Evolutionary conservation across 2,797 vertebrate genomes (phyloP).

Genomic region (Atherinosoma microstoma): DNA sequence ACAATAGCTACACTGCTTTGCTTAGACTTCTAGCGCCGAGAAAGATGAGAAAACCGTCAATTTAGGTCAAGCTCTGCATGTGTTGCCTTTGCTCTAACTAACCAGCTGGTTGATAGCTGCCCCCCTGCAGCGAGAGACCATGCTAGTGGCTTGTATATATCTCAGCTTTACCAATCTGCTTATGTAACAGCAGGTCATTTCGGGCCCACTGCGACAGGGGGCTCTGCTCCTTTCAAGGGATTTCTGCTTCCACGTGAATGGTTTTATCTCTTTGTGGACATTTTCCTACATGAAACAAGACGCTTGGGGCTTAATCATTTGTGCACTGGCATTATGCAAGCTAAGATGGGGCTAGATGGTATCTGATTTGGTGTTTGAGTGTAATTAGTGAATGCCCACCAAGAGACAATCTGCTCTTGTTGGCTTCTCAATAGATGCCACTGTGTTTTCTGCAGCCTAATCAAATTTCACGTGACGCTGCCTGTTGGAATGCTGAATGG

Average conservation of each 20-base stretch:
- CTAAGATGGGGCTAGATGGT: slow-evolving; percentile 28
- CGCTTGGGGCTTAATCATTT: background rate
- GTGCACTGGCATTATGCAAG: background rate
- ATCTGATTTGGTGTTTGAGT: slow-evolving; percentile 36
- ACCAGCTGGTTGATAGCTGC: slow-evolving; percentile 22
- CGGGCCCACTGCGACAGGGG: slow-evolving; percentile 58
- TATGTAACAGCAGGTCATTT: slow-evolving; percentile 75
- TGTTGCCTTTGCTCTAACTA: slow-evolving; percentile 37
- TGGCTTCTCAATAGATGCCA: slow-evolving; percentile 74
- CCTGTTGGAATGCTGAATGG: slow-evolving; percentile 56
- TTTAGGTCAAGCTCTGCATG: slow-evolving; percentile 16
- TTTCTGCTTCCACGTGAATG: slow-evolving; percentile 32
- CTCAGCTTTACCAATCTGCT: slow-evolving; percentile 67
- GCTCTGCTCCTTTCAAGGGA: slow-evolving; percentile 57
- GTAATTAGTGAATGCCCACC: slow-evolving; percentile 59
- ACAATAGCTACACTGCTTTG: slow-evolving; percentile 5
- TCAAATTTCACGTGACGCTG: slow-evolving; percentile 77
- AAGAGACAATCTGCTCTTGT: slow-evolving; percentile 76
- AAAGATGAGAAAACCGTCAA: background rate
- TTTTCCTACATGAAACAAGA: background rate
- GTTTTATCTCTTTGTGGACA: slow-evolving; percentile 8
- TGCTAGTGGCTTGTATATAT: slow-evolving; percentile 37
- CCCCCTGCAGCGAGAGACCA: slow-evolving; percentile 49
- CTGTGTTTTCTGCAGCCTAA: slow-evolving; percentile 78
- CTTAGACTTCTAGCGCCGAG: background rate